These are phyloP conservation scores for Caenorhabditis sp. DNA, from an alignment of 2,888 invertebrate species.

Conservation along the genomic window DNA sequence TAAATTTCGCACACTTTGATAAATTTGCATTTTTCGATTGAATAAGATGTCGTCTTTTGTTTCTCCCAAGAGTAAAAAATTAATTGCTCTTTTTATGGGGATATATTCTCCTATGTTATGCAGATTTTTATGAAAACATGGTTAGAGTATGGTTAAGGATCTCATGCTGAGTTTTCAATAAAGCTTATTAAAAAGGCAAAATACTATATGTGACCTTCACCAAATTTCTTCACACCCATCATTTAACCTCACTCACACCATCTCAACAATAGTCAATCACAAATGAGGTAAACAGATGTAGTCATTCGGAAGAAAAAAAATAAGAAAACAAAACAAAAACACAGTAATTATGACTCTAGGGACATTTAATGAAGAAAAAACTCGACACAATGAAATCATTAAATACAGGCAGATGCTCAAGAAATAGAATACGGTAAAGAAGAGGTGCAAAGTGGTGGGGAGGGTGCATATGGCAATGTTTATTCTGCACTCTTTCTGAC, in stretches of 20 bases:
- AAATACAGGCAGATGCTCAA: constrained; percentile 1
- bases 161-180: no score
- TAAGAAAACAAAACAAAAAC: not conserved
- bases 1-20: not conserved
- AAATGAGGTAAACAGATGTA: constrained; percentile 1
- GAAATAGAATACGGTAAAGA: not conserved
- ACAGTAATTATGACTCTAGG: constrained; percentile 1
- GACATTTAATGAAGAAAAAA: not conserved
- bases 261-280: not conserved
- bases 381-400: not conserved
- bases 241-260: not conserved
- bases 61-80: not conserved
- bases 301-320: not conserved
- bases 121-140: not conserved
- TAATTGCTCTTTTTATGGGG: not conserved
- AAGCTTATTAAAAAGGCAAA: not conserved
- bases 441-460: not conserved
- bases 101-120: not conserved
- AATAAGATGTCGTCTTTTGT: no score
- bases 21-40: not conserved
- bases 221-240: not conserved
- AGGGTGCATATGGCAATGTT: not conserved
- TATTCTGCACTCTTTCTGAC: not conserved
- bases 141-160: not conserved
- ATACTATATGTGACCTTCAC: not conserved